Percentiles rank a stretch among this genome's conserved stretches.
Evolutionary conservation across 2,113 vertebrate genomes (phyloP).

Genomic region (Hyperoodon ampullatus): DNA sequence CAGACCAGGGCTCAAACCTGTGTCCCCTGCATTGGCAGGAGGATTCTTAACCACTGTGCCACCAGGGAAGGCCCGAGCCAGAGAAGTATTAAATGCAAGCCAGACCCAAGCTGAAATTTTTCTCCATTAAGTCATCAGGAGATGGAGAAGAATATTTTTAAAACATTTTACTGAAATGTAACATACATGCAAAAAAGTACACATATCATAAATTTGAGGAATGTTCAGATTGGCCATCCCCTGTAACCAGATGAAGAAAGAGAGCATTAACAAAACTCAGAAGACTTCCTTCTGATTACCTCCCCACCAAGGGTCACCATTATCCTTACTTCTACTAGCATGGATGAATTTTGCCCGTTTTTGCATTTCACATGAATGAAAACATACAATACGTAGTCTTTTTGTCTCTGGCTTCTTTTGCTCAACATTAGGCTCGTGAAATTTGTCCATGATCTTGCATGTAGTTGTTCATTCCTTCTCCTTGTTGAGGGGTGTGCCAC

Average conservation of each 20-base stretch:
- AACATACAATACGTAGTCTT: not conserved
- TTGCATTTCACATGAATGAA: not conserved
- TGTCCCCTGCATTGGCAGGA: too few species aligned
- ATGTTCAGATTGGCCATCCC: not conserved
- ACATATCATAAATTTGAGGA: not conserved
- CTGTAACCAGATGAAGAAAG: not conserved
- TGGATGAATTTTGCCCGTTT: not conserved
- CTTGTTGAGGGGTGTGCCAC: not conserved
- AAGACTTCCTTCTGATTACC: not conserved
- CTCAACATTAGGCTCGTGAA: not conserved
- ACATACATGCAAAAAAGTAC: not conserved
- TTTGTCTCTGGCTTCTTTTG: not conserved
- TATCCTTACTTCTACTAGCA: not conserved
- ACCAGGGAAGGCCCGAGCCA: too few species aligned
- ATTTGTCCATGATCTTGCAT: not conserved
- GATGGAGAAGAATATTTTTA: not conserved
- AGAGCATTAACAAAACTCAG: not conserved
- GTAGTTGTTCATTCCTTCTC: not conserved
- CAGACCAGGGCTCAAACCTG: too few species aligned
- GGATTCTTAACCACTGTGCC: too few species aligned
- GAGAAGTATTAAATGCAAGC: not conserved
- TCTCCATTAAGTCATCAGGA: slow-evolving; percentile 20
- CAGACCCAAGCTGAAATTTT: slow-evolving; percentile 28
- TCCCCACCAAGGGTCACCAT: not conserved
- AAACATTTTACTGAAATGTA: slow-evolving; percentile 23